Base-by-base conservation (phyloP, 2,797 vertebrate genomes). In the Tiaroga cobitis region DNA sequence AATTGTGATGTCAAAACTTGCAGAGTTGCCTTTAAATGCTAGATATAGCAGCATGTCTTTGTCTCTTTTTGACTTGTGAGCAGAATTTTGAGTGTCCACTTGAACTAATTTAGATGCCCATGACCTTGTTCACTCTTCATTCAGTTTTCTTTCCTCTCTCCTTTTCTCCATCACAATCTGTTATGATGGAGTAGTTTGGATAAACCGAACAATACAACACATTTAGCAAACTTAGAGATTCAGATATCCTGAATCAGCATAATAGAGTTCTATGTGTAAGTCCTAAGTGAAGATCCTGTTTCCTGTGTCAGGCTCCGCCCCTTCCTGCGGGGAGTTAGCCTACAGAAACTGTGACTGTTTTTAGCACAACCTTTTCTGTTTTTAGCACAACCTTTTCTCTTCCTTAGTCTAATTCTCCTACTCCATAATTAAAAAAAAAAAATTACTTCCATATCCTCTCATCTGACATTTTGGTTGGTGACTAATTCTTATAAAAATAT, bases 71-170 rank as follows among this genome's bases (percentile, higher is more conserved):
- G 77, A 80, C 69, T 65, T 80, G 49, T 74, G 41, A 80, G 86
- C 86, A 84, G 37, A 87, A 41, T 87, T 87, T 76, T 39, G 54
- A 87, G 79, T 76, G 86, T 68, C 70, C 86, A 85, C 86, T 87
- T 87, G 67, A 81, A 76, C 79, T 63, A 65, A 81, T 84, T 24
- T 85, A 81, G 70, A 81, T 73, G 86, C 46, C 79, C 84, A 78
- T 90, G 87, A 89, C 86, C 89, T 80, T n/a, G 72, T 54, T 77
- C 75, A 63, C 73, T 67, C 37, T 79, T 81, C 19, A 76, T 43
- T 80, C 37, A 29, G 32, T 56, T 77, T 84, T 67, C 56, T 54
- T 61, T 43, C 59, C 76, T 67, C 59, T 81, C 73, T 82, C 29
- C 11, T 65, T 68, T 72, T 70, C 37, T 78, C 24, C 24, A 29